phyloP scores from a whole-genome alignment of 1,140 invertebrate species.

The Littorina saxatilis region DNA sequence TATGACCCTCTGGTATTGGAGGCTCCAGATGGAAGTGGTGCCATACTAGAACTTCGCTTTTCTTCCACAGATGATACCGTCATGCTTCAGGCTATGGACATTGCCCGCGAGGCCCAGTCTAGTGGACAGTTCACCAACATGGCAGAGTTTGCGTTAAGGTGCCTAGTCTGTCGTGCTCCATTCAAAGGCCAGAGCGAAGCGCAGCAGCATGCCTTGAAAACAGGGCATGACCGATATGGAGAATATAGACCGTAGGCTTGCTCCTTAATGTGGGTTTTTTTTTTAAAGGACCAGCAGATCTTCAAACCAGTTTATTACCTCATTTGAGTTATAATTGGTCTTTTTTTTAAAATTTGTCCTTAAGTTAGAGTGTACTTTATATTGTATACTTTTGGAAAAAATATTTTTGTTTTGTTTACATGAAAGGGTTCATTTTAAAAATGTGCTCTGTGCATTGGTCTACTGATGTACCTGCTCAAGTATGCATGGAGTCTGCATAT shows the following conservation, averaged over 20 bases:
- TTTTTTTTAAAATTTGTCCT: not conserved
- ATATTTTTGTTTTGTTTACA: too few species aligned
- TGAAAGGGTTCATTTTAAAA: too few species aligned
- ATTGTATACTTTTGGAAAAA: conserved; percentile 5
- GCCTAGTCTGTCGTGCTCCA: conserved; percentile 85
- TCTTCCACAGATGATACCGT: conserved; percentile 83
- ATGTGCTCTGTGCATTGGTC: too few species aligned
- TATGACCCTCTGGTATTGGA: conserved; percentile 96
- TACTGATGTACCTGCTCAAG: too few species aligned
- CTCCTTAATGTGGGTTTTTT: not conserved
- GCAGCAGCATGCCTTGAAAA: conserved; percentile 88
- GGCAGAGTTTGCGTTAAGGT: conserved; percentile 89
- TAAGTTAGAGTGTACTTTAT: not conserved
- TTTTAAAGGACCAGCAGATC: too few species aligned
- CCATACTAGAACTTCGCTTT: conserved; percentile 83
- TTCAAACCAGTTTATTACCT: not conserved
- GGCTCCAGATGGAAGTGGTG: conserved; percentile 74
- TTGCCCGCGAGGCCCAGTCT: conserved; percentile 91
- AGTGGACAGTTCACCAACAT: conserved; percentile 93
- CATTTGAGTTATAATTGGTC: not conserved
- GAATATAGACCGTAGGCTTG: conserved; percentile 79
- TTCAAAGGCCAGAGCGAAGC: conserved; percentile 88
- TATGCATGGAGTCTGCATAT: too few species aligned
- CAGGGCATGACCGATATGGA: conserved; percentile 91
- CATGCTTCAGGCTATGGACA: conserved; percentile 86